Percentiles rank a stretch among this genome's conserved stretches.
phyloP scores from a whole-genome alignment of 1,140 invertebrate genomes.

The Calycopis cecrops region DNA sequence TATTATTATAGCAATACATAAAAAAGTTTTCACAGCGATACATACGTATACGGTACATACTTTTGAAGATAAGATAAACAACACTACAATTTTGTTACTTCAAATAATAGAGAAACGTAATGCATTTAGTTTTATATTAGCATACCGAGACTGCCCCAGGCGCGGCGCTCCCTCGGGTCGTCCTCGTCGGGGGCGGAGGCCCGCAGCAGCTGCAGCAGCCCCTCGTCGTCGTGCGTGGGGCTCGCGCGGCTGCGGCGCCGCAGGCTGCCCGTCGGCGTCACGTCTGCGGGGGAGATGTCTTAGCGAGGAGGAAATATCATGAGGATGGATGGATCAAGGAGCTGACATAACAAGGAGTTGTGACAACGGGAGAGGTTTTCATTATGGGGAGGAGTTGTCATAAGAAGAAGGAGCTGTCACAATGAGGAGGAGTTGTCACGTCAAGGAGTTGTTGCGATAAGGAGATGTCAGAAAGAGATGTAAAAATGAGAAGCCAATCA shows the following conservation, averaged over 20 bases:
- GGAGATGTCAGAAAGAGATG: no score
- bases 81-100: background rate
- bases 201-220: slow-evolving; percentile 90
- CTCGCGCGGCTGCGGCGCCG: slow-evolving; percentile 86
- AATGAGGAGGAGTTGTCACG: no score
- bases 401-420: no score
- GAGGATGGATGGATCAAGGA: background rate
- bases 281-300: slow-evolving; percentile 75
- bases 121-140: slow-evolving; percentile 11
- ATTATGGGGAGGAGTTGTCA: no score
- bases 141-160: slow-evolving; percentile 87
- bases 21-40: no score
- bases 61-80: no score
- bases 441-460: no score
- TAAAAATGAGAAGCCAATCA: no score
- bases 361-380: no score
- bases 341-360: no score
- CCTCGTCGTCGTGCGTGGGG: slow-evolving; percentile 88
- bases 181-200: slow-evolving; percentile 80
- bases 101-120: background rate
- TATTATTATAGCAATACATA: no score
- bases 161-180: slow-evolving; percentile 85
- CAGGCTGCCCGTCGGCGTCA: slow-evolving; percentile 92
- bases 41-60: no score
- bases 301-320: background rate